Evolutionary conservation across 2,797 vertebrate genomes (phyloP), one percentile per base, ranked within the genome.

Genomic region (Enteromius trimaculatus): DNA sequence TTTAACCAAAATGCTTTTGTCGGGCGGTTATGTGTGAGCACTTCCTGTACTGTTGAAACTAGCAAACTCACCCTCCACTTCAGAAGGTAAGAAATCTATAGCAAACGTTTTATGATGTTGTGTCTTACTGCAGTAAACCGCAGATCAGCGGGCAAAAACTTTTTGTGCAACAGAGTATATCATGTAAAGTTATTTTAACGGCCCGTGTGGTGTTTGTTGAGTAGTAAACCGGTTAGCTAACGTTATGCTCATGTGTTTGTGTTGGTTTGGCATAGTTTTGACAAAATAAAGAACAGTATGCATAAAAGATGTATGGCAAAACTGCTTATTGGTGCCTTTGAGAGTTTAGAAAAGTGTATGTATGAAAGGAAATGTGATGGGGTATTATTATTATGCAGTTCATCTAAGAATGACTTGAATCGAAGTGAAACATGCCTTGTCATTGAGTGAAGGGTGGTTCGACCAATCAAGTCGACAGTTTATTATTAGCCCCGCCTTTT

Each of bases 11-110:
- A 26, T 34, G 77, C 81, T 81, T 76, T 31, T 58, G 53, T 79
- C 82, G 82, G 82, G 17, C 23, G 7, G 13, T 76, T 71, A 82
- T 26, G 79, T n/a, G 2, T 49, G 55, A 34, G 84, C 88, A 86
- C 87, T 93, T 94, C 91, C 92, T 80, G 77, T 88, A 88, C 91
- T 83, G 84, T 89, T 86, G 90, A 95, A 95, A 93, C 91, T 85
- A 95, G 95, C 94, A 91, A 94, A 95, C 94, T 95, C 94, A 95
- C 95, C 94, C 91, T 79, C 87, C 84, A 76, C 87, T 55, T 42
- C 82, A 85, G 66, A 86, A 92, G 93, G 92, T 94, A 93, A 91
- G 86, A 9, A 3, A 85, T 37, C 62, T 5, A 17, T 72, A 10
- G n/a, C 26, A 16, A 21, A 34, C 42, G 44, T 21, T 26, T 26